Evolutionary conservation across 30 jellyfish, hydroid and myxozoan species (phyloP), one percentile per base, ranked within the genome.

Genomic region (Sanderia malayensis): DNA sequence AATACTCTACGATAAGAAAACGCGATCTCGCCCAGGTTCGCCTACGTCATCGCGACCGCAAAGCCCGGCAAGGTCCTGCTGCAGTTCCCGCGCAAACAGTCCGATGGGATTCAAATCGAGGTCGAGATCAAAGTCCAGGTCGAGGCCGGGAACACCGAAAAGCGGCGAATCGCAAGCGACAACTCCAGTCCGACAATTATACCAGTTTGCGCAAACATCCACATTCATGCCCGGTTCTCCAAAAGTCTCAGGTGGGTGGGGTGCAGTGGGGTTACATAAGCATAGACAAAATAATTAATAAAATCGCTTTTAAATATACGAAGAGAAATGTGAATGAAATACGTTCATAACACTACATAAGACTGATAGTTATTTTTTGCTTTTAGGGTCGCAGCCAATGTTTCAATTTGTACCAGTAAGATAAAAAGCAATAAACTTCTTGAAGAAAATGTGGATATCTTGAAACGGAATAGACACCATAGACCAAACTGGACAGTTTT

Each of bases 101-200:
- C 95, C 95, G 4, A 45, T 70, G 22, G 82, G 83, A 7, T 31
- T 58, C 65, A 73, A 64, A 44, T 78, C 82, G 25, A 85, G 86
- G 61, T 47, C 89, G n/a, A 73, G 90, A 67, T 68, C 90, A 1
- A 85, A 66, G 53, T 85, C 95, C 25, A 37, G 86, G 25, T 85
- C 95, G 60, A 76, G 86, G 58, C 95, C 95, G 0, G 91, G 86
- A 6, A 82, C 94, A 13, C 94, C 94, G 41, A 82, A 63, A 46
- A 64, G 69, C 10, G 82, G 84, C 27, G 92, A 70, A 20, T 82
- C 94, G 26, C 94, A 72, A 33, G 79, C 94, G 1, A 69, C 94
- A 0, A 82, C 85, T 29, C 94, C 94, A 44, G 66, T 82, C 21
- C 62, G 85, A 20, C 94, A 82, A 49, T 33, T 82, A 64, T 82